A percentile compares a stretch with the other conserved stretches of the same genome.
phyloP scores from a whole-genome alignment of 1,140 invertebrate species.

The Penaeus indicus region DNA sequence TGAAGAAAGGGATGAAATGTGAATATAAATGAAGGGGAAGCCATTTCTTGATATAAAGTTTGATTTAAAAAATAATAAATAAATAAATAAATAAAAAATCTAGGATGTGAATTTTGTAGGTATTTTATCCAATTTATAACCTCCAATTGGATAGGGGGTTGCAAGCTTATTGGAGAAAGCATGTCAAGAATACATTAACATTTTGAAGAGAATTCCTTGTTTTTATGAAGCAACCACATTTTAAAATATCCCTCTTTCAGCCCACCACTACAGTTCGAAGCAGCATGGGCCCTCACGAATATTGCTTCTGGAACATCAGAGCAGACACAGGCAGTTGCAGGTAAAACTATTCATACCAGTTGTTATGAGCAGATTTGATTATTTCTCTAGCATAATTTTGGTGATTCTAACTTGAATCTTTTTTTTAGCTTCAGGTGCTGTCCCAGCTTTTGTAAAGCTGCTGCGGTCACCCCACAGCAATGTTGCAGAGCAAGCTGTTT shows the following conservation, averaged over 20 bases:
- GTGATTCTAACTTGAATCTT: background rate
- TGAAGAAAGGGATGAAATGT: too few relatives aligned
- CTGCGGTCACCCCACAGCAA: slow-evolving; percentile 82
- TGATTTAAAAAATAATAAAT: too few relatives aligned
- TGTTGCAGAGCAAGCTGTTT: slow-evolving; percentile 96
- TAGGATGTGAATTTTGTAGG: too few relatives aligned
- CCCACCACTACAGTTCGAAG: slow-evolving; percentile 92
- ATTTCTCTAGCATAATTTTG: background rate
- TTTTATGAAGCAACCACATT: background rate
- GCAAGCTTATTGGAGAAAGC: background rate
- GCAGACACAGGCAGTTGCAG: slow-evolving; percentile 89
- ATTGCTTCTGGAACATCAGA: slow-evolving; percentile 95
- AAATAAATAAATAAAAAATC: too few relatives aligned
- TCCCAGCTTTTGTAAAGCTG: slow-evolving; percentile 86
- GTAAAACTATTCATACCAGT: slow-evolving; percentile 63
- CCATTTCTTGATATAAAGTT: too few relatives aligned
- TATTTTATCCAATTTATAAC: too few relatives aligned
- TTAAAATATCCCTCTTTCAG: slow-evolving; percentile 71
- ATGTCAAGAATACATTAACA: background rate
- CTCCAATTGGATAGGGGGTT: too few relatives aligned
- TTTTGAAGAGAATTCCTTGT: background rate
- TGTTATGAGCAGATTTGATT: background rate
- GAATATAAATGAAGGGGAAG: too few relatives aligned
- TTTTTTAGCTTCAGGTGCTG: slow-evolving; percentile 77
- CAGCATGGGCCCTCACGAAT: slow-evolving; percentile 98